Conservation (phyloP, 2,113 vertebrate genomes). For the Ammodytes marinus region DNA sequence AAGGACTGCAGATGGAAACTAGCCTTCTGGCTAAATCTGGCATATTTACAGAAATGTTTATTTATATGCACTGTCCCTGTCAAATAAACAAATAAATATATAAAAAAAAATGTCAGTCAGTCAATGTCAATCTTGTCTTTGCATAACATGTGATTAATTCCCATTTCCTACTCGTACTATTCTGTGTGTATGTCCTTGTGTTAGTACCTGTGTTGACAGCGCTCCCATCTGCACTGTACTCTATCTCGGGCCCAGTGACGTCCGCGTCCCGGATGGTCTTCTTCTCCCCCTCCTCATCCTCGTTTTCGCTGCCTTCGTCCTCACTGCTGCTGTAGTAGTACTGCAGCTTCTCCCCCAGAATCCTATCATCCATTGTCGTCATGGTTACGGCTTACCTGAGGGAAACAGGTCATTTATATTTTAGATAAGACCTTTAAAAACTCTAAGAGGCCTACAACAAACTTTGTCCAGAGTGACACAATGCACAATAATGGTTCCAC, state of each 20-base stretch:
- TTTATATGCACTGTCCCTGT: no score
- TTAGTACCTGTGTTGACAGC: constrained; percentile 93
- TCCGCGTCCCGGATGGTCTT: constrained; percentile 80
- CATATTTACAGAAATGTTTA: no score
- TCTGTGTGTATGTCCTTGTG: background rate
- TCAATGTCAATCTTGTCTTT: no score
- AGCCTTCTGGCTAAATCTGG: no score
- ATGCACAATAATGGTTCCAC: background rate
- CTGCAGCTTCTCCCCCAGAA: constrained; percentile 97
- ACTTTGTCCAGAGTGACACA: background rate
- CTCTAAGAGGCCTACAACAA: background rate
- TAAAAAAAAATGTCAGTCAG: no score
- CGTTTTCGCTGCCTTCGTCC: constrained; percentile 94
- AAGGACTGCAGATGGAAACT: no score
- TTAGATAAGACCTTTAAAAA: background rate
- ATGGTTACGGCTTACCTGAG: constrained; percentile 78
- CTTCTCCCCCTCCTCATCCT: constrained; percentile 85
- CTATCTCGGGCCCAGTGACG: constrained; percentile 79
- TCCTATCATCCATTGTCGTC: constrained; percentile 95
- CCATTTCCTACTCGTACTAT: background rate
- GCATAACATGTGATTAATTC: background rate
- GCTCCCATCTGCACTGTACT: constrained; percentile 89
- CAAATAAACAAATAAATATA: no score
- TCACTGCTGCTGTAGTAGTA: constrained; percentile 99
- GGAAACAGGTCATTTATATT: background rate